Base-by-base conservation (phyloP, 1,140 invertebrate genomes). In the Calycopis cecrops region DNA sequence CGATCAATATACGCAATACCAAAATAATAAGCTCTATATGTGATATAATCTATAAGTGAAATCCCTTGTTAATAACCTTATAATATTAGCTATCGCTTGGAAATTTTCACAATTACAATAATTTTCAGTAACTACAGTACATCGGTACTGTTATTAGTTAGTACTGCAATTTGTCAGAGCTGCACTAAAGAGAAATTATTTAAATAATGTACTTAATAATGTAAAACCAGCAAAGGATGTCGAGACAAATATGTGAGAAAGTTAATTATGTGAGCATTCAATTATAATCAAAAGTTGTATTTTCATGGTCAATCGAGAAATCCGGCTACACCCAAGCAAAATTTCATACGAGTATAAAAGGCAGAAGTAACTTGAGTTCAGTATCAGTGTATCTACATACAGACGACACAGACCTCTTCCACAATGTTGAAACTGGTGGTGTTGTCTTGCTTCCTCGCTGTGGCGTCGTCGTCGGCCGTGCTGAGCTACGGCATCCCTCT, bases 341-440 rank as follows among this genome's bases (percentile, higher is more conserved):
- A 68, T 60, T 48, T 62, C 17, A 67, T 62, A 60, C 59, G 33
- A 62, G 68, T 79, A 80, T 80, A 80, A 63, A 80, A 78, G 57
- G 52, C 37, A 51, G 47, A 35, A 51, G 58, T 40, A 56, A 50
- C 34, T 28, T 42, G 53, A 42, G 37, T 52, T 56, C 48, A 52
- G 63, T 61, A 80, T 78, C 75, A 80, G 78, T 81, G 71, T 71
- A 65, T 56, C 38, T 62, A 6, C 57, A 65, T 62, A 40, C 47
- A 67, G 64, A 65, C 76, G 76, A 73, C 80, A 80, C 80, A 82
- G 79, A 86, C 83, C 81, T 79, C 70, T 74, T 65, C 62, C 75
- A 79, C 70, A 60, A 87, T 85, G 76, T 71, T 78, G 67, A 90
- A 89, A 73, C 78, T 89, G 85, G 89, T 90, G 84, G 88, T 90